Conservation (phyloP, 2,113 vertebrate genomes). For the Eudyptes chrysolophus region DNA sequence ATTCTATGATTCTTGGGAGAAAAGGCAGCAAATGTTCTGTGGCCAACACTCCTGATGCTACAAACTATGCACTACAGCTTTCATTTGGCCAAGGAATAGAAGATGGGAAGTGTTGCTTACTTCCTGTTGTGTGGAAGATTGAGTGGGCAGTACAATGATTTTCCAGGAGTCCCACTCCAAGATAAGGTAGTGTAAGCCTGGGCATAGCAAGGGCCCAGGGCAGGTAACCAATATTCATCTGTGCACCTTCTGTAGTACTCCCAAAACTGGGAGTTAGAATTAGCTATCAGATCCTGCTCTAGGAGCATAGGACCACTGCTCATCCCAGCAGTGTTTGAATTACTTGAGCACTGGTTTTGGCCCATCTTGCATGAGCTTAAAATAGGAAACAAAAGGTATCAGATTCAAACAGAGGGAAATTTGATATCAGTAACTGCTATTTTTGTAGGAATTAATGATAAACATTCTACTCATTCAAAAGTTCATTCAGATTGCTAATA, state of each 20-base stretch:
- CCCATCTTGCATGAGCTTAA: neutral
- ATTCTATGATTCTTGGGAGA: neutral
- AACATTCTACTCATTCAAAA: neutral
- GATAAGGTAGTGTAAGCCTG: neutral
- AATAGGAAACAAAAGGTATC: neutral
- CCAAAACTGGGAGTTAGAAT: neutral
- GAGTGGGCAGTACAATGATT: neutral
- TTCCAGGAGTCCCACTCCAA: neutral
- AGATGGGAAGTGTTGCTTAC: neutral
- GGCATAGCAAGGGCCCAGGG: neutral
- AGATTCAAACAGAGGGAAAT: neutral
- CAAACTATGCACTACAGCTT: neutral
- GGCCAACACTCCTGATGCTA: neutral
- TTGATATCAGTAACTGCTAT: neutral
- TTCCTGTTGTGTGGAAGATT: neutral
- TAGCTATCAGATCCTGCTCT: neutral
- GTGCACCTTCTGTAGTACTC: neutral
- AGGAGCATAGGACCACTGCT: neutral
- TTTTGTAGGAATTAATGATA: neutral
- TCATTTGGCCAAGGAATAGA: neutral
- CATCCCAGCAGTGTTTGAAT: neutral
- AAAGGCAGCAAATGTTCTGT: neutral
- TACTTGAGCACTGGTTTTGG: neutral
- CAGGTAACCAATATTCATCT: neutral
- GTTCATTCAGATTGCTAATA: neutral